These are phyloP conservation scores for Polypterus senegalus DNA, from an alignment of 2,113 vertebrate genomes.

Conservation along the genomic window DNA sequence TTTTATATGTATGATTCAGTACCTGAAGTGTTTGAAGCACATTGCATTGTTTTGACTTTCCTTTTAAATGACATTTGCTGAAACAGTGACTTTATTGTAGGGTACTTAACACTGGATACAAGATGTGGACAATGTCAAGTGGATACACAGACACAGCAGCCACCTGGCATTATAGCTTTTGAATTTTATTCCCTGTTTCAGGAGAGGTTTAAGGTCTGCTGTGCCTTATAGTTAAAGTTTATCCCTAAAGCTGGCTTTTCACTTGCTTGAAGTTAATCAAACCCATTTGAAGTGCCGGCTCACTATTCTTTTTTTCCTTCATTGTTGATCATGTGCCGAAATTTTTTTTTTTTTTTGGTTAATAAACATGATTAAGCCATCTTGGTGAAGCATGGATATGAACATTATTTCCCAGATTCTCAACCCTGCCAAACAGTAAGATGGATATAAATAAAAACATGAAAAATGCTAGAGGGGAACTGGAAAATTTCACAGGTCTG, in stretches of 20 bases:
- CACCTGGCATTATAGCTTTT: slow-evolving; percentile 57
- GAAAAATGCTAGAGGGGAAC: too few species aligned
- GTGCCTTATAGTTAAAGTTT: slow-evolving; percentile 66
- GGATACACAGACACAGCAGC: slow-evolving; percentile 52
- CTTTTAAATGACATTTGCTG: slow-evolving; percentile 57
- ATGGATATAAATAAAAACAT: too few species aligned
- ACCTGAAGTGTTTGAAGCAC: slow-evolving; percentile 49
- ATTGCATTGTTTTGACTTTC: slow-evolving; percentile 48
- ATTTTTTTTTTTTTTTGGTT: too few species aligned
- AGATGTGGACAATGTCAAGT: slow-evolving; percentile 60
- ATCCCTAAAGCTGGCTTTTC: slow-evolving; percentile 42
- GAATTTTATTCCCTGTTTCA: slow-evolving; percentile 47
- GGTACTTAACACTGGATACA: slow-evolving; percentile 74
- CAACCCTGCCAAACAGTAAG: too few species aligned
- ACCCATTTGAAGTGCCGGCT: too few species aligned
- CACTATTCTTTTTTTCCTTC: too few species aligned
- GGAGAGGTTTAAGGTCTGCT: slow-evolving; percentile 55
- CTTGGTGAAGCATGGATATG: too few species aligned
- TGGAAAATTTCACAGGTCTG: slow-evolving; percentile 48
- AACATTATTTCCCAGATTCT: too few species aligned
- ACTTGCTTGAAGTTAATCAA: too few species aligned
- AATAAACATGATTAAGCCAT: too few species aligned
- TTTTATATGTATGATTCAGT: slow-evolving; percentile 27
- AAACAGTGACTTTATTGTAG: slow-evolving; percentile 64
- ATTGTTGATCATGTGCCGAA: too few species aligned